Conservation (phyloP, 2,888 invertebrate genomes). For the Spodoptera littoralis region DNA sequence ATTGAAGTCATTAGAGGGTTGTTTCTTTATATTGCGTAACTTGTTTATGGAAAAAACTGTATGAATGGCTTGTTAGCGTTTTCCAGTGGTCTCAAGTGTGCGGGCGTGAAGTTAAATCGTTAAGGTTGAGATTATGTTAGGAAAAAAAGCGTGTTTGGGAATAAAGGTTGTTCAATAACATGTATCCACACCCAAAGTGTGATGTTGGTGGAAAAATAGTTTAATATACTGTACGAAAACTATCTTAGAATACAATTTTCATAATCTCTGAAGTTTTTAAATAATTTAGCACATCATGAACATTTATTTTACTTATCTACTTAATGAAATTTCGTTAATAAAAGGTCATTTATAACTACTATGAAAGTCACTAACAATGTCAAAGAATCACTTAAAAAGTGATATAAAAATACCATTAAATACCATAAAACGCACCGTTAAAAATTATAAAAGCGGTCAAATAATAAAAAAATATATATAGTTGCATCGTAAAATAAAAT, state of each 20-base stretch:
- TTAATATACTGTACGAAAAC: too few relatives aligned
- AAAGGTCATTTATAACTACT: too few relatives aligned
- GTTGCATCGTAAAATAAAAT: constrained; percentile 18
- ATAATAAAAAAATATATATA: constrained; percentile 22
- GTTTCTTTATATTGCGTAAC: constrained; percentile 74
- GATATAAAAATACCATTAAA: neutral
- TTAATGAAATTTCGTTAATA: too few relatives aligned
- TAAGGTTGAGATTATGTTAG: constrained; percentile 51
- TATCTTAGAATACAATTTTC: too few relatives aligned
- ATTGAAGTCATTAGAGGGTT: constrained; percentile 73
- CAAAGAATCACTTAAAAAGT: neutral
- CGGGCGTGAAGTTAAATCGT: constrained; percentile 70
- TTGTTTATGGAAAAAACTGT: constrained; percentile 77
- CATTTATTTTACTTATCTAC: too few relatives aligned
- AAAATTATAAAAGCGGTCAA: constrained; percentile 21
- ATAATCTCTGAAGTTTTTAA: too few relatives aligned
- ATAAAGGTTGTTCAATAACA: too few relatives aligned
- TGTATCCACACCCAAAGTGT: too few relatives aligned
- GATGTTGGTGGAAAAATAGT: too few relatives aligned
- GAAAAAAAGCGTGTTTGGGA: constrained; percentile 50
- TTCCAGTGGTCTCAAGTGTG: constrained; percentile 76
- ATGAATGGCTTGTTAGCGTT: constrained; percentile 84
- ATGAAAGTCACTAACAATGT: too few relatives aligned
- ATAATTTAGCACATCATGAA: too few relatives aligned
- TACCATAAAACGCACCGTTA: constrained; percentile 2